These are phyloP conservation scores for Phalloptychus januarius DNA, from an alignment of 2,797 vertebrate genomes.

Conservation along the genomic window DNA sequence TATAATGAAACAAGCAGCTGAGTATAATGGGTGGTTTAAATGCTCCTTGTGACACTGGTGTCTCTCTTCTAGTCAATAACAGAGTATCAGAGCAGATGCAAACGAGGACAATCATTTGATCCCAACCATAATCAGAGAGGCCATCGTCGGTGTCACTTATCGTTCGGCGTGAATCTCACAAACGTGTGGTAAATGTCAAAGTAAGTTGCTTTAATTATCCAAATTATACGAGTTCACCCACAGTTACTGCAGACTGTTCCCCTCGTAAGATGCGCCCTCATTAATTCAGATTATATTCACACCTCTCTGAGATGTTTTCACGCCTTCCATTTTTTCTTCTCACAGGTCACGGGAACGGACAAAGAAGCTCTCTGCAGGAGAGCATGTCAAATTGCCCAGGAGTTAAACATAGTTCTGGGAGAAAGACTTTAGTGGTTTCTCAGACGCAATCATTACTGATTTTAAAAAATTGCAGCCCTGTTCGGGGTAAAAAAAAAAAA, in stretches of 20 bases:
- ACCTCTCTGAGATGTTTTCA: slow-evolving; percentile 73
- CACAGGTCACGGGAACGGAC: slow-evolving; percentile 52
- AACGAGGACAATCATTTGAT: slow-evolving; percentile 46
- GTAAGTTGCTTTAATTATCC: slow-evolving; percentile 72
- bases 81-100: slow-evolving; percentile 40
- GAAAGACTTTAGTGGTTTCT: background rate
- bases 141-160: slow-evolving; percentile 46
- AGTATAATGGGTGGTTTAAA: slow-evolving; percentile 23
- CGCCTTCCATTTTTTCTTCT: slow-evolving; percentile 48
- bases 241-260: slow-evolving; percentile 56
- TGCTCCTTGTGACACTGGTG: slow-evolving; percentile 26
- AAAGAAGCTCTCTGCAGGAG: slow-evolving; percentile 31
- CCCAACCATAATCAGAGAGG: slow-evolving; percentile 48
- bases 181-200: slow-evolving; percentile 71
- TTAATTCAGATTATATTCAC: slow-evolving; percentile 81
- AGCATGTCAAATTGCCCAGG: slow-evolving; percentile 19
- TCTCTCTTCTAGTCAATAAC: slow-evolving; percentile 28
- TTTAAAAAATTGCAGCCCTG: background rate
- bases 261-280: slow-evolving; percentile 68
- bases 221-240: slow-evolving; percentile 58
- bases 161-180: slow-evolving; percentile 42
- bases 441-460: background rate
- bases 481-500: background rate
- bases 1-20: slow-evolving; percentile 41
- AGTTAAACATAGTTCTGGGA: slow-evolving; percentile 6